Evolutionary conservation across 1,140 invertebrate genomes (phyloP).

Genomic region (Gryllus bimaculatus): DNA sequence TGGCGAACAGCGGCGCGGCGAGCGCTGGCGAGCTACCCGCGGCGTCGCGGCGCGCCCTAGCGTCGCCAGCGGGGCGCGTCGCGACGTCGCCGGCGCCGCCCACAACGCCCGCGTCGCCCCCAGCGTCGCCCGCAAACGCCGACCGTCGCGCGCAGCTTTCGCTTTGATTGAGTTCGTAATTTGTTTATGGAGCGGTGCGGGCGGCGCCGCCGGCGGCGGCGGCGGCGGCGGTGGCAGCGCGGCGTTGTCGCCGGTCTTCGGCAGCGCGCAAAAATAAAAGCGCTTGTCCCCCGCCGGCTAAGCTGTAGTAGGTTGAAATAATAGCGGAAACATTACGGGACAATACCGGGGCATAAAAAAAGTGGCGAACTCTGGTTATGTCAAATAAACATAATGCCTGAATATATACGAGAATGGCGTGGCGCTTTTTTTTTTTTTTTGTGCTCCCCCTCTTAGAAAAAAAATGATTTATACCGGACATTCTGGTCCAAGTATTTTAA

Average conservation of each 20-base stretch:
- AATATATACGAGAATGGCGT: not conserved
- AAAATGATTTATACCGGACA: conserved; percentile 1
- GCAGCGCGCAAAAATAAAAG: not conserved
- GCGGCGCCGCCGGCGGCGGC: too few relatives aligned
- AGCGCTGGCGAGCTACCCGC: too few relatives aligned
- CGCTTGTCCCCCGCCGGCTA: not conserved
- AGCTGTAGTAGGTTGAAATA: conserved; percentile 4
- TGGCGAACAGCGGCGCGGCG: too few relatives aligned
- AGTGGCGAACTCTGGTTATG: conserved; percentile 3
- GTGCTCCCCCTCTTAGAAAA: not conserved
- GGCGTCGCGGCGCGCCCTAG: too few relatives aligned
- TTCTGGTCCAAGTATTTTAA: not conserved
- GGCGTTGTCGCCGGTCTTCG: not conserved
- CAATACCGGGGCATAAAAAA: conserved; percentile 4
- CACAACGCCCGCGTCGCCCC: not conserved
- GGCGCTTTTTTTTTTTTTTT: not conserved
- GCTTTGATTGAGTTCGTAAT: not conserved
- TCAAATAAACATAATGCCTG: conserved; percentile 5
- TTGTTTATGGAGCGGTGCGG: not conserved
- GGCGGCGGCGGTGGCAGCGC: too few relatives aligned
- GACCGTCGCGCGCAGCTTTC: not conserved
- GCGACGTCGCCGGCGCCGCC: too few relatives aligned
- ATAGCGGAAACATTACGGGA: conserved; percentile 1
- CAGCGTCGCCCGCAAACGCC: not conserved
- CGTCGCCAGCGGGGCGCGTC: too few relatives aligned